phyloP scores from a whole-genome alignment of 2,888 invertebrate genomes.

The Rhorus exstirpatorius region DNA sequence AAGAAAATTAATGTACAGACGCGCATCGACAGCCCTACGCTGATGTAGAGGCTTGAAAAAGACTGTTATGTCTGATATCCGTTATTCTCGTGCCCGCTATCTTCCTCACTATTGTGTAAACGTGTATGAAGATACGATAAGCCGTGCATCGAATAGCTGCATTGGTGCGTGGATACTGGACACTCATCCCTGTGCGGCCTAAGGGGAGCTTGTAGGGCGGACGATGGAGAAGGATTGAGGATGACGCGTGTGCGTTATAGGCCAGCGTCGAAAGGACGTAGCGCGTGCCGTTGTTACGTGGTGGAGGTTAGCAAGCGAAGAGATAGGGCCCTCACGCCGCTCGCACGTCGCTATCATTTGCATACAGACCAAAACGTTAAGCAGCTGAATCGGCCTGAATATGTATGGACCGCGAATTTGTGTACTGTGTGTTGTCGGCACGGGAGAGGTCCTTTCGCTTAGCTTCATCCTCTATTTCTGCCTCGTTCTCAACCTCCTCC shows the following conservation, averaged over 20 bases:
- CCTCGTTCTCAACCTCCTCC: slow-evolving; percentile 32
- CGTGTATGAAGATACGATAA: slow-evolving; percentile 37
- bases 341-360: slow-evolving; percentile 74
- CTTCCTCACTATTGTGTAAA: slow-evolving; percentile 17
- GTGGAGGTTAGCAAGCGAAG: not conserved
- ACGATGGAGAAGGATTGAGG: slow-evolving; percentile 23
- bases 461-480: slow-evolving; percentile 49
- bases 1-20: not conserved
- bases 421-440: slow-evolving; percentile 70
- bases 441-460: slow-evolving; percentile 51
- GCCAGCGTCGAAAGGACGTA: slow-evolving; percentile 34
- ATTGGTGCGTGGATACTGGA: slow-evolving; percentile 22
- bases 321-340: slow-evolving; percentile 36
- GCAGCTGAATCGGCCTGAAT: slow-evolving; percentile 76
- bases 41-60: not conserved
- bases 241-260: slow-evolving; percentile 25
- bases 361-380: slow-evolving; percentile 78
- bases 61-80: not conserved
- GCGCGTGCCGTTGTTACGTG: slow-evolving; percentile 59
- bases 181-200: slow-evolving; percentile 5
- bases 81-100: not conserved
- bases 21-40: not conserved
- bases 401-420: slow-evolving; percentile 76
- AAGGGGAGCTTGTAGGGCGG: slow-evolving; percentile 50
- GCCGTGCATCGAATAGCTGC: slow-evolving; percentile 6